These are phyloP conservation scores for Lethenteron reissneri DNA, from an alignment of 2,113 vertebrate species.

Conservation along the genomic window DNA sequence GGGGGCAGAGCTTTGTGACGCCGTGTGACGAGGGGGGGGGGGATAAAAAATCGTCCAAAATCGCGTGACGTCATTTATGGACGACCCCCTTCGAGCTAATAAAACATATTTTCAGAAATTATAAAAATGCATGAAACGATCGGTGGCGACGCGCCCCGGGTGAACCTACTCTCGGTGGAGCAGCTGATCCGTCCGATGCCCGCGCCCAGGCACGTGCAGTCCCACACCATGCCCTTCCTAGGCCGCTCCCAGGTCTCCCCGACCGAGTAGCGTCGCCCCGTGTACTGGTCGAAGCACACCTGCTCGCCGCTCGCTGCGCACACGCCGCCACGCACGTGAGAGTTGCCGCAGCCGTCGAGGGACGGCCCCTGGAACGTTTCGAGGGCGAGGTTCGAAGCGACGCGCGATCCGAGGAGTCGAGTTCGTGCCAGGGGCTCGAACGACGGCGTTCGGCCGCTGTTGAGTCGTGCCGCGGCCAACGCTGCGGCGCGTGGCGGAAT, in stretches of 20 bases:
- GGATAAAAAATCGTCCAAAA: too few relatives aligned
- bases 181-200: constrained; percentile 74
- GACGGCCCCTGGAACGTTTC: too few relatives aligned
- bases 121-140: too few relatives aligned
- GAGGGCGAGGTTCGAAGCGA: too few relatives aligned
- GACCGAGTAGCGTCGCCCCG: constrained; percentile 47
- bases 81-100: too few relatives aligned
- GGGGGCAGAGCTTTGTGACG: too few relatives aligned
- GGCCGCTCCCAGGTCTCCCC: constrained; percentile 79
- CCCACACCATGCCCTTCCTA: constrained; percentile 87
- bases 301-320: constrained; percentile 37
- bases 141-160: background rate
- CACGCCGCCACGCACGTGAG: background rate
- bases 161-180: constrained; percentile 65
- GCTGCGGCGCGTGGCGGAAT: background rate
- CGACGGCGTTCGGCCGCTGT: background rate
- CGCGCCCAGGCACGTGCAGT: constrained; percentile 86
- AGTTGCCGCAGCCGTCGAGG: background rate
- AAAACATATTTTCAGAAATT: too few relatives aligned
- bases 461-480: constrained; percentile 11
- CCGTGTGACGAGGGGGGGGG: too few relatives aligned
- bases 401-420: too few relatives aligned
- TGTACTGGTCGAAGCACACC: constrained; percentile 72
- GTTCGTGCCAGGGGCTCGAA: too few relatives aligned
- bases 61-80: too few relatives aligned